Evolutionary conservation across 2,797 vertebrate species (phyloP), one percentile per base, ranked within the genome.

Genomic region (Helicolenus hilgendorfi): DNA sequence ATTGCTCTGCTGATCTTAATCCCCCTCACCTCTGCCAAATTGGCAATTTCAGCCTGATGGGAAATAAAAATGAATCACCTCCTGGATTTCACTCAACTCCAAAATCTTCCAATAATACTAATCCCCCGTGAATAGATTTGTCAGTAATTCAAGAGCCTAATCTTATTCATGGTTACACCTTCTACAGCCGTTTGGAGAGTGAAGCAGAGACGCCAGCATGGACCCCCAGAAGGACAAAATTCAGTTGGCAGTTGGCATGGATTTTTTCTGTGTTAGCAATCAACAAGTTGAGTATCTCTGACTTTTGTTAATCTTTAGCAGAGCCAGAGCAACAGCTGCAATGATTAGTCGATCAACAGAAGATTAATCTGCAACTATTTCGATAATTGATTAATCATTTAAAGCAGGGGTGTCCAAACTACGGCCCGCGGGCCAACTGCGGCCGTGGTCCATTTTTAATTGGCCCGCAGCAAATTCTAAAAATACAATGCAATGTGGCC

Each of bases 1-100:
- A 6, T 38, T 79, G 64, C 77, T 88, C 22, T 11, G 62, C 49
- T 13, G 59, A 53, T 76, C 67, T 68, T 81, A 77, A 85, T 36
- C 56, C 62, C 24, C 36, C 24, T 77, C 72, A 49, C 38, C n/a
- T 82, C 63, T 31, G 77, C 70, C 72, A 67, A 22, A 41, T 58
- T 78, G 26, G 65, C 59, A 71, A 56, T 49, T 68, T 63, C 15
- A 75, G 27, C 60, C 81, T 41, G 67, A 55, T 55, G n/a, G 49
- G 49, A 22, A 55, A 22, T 55, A 55, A 55, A 55, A 55, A 55
- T 55, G 49, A 55, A 11, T 55, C 20, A 76, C 45, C 36, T 60
- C 49, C 36, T 76, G 33, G 62, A 49, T 72, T 79, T 81, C 53
- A 33, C 18, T 72, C 55, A 60, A 53, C 27, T 59, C 29, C 11